phyloP scores from a whole-genome alignment of 2,888 invertebrate genomes.

The Ptychoptera contaminata region DNA sequence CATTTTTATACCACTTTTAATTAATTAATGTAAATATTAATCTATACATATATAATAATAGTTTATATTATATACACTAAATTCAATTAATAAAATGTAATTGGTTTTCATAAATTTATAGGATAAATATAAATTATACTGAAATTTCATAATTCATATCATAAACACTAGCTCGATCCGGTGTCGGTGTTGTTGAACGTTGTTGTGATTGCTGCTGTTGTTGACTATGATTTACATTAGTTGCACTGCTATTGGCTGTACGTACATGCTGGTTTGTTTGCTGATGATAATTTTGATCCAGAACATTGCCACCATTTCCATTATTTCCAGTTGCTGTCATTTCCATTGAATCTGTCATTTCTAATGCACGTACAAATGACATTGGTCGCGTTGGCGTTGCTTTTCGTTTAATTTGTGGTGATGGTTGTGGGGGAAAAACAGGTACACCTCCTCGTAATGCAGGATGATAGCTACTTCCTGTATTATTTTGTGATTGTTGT shows the following conservation, averaged over 20 bases:
- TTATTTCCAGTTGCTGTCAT: constrained; percentile 37
- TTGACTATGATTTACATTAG: constrained; percentile 14
- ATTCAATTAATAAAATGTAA: too few relatives aligned
- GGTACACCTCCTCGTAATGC: constrained; percentile 49
- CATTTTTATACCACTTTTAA: too few relatives aligned
- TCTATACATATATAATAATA: too few relatives aligned
- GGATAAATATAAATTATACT: constrained; percentile 49
- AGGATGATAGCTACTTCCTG: constrained; percentile 37
- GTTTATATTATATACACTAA: too few relatives aligned
- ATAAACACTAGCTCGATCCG: constrained; percentile 79
- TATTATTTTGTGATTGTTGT: constrained; percentile 3
- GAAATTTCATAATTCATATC: constrained; percentile 94
- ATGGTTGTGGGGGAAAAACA: constrained; percentile 45
- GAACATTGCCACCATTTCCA: background rate
- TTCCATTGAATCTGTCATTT: constrained; percentile 80
- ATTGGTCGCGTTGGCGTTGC: constrained; percentile 50
- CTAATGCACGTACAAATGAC: constrained; percentile 76
- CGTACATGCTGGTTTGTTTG: constrained; percentile 9
- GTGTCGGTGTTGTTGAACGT: constrained; percentile 42
- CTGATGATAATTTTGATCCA: constrained; percentile 19
- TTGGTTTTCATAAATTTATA: too few relatives aligned
- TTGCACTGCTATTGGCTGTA: constrained; percentile 1
- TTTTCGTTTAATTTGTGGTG: constrained; percentile 42
- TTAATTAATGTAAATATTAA: too few relatives aligned
- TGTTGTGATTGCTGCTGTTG: constrained; percentile 23